These are phyloP conservation scores for Gavia stellata DNA, from an alignment of 2,113 vertebrate species.

Conservation along the genomic window DNA sequence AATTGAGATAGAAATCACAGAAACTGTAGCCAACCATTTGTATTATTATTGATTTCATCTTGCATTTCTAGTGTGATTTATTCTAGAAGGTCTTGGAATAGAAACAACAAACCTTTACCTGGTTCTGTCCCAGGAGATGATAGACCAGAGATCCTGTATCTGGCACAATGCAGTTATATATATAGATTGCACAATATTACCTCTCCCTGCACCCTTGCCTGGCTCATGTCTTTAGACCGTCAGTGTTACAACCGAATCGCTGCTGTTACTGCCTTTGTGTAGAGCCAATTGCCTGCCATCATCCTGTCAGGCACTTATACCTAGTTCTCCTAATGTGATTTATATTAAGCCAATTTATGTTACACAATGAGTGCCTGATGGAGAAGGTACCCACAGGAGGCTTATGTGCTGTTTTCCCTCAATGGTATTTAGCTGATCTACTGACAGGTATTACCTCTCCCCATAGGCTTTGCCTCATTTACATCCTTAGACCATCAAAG, in stretches of 20 bases:
- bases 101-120: neutral
- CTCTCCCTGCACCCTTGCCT: neutral
- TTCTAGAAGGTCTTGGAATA: neutral
- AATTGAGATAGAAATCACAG: neutral
- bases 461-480: neutral
- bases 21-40: neutral
- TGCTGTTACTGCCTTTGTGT: neutral
- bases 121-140: neutral
- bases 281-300: neutral
- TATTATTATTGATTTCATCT: neutral
- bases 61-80: neutral
- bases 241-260: neutral
- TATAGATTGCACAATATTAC: neutral
- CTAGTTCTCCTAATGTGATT: slow-evolving; percentile 28
- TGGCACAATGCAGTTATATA: neutral
- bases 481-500: neutral
- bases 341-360: slow-evolving; percentile 41
- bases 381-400: neutral
- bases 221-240: neutral
- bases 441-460: slow-evolving; percentile 3
- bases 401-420: neutral
- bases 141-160: neutral
- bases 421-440: neutral
- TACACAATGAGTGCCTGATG: neutral
- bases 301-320: slow-evolving; percentile 16